These are phyloP conservation scores for Hymenopus coronatus DNA, from an alignment of 2,888 invertebrate genomes.

Conservation along the genomic window DNA sequence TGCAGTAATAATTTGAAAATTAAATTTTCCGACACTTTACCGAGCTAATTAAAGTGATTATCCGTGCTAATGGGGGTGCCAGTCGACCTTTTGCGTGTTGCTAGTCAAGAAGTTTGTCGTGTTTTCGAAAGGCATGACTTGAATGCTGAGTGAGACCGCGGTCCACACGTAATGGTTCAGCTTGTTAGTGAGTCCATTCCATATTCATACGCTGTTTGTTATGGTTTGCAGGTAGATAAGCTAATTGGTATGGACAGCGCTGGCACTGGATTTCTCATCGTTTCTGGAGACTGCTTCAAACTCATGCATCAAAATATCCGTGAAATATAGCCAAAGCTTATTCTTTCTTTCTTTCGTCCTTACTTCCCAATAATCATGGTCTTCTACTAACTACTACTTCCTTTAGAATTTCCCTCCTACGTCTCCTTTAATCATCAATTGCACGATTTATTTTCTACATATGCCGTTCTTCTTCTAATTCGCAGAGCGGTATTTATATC, in stretches of 20 bases:
- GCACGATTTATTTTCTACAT: too few species aligned
- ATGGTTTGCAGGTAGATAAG: background rate
- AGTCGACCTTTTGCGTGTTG: background rate
- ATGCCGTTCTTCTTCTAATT: too few species aligned
- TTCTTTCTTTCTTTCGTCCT: background rate
- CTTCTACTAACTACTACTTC: too few species aligned
- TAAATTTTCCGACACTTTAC: background rate
- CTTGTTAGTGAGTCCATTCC: background rate
- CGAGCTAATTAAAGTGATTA: background rate
- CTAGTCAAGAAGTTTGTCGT: background rate
- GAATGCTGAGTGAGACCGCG: background rate
- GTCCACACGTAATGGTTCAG: background rate
- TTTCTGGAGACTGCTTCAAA: background rate
- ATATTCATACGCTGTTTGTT: background rate
- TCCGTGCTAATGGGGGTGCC: background rate
- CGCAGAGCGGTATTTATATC: too few species aligned
- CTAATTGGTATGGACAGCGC: background rate
- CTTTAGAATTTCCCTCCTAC: too few species aligned
- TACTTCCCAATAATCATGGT: background rate
- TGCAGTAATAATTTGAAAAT: background rate
- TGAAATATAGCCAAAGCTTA: background rate
- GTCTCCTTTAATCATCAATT: too few species aligned
- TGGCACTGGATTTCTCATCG: background rate
- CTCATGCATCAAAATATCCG: background rate
- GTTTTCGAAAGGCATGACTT: background rate